These are phyloP conservation scores for Sylvilagus bachmani DNA, from an alignment of 2,113 vertebrate species.

Conservation along the genomic window DNA sequence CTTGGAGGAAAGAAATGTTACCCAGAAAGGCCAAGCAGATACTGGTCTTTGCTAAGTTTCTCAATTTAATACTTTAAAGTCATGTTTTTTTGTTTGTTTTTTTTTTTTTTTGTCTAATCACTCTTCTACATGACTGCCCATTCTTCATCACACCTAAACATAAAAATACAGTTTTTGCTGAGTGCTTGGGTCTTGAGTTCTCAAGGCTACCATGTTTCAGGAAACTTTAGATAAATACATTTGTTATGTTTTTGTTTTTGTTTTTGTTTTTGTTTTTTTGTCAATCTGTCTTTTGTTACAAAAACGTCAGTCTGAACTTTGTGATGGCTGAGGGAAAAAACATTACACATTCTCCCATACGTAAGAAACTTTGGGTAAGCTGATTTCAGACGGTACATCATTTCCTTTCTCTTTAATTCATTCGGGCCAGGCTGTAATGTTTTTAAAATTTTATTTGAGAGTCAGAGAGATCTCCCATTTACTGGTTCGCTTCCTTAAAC, in stretches of 20 bases:
- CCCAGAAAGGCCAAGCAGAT: background rate
- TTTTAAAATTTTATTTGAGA: background rate
- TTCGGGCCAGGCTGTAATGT: background rate
- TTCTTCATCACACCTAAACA: background rate
- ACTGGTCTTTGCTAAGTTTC: background rate
- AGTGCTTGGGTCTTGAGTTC: background rate
- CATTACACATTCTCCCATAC: background rate
- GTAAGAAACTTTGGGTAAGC: background rate
- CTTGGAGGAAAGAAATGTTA: background rate
- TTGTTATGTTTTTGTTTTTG: too few species aligned
- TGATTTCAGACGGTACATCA: background rate
- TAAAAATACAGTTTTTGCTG: background rate
- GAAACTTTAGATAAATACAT: background rate
- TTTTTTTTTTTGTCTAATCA: background rate
- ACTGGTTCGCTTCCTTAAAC: too few species aligned
- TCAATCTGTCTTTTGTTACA: background rate
- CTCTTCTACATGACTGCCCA: background rate
- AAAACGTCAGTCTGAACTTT: background rate
- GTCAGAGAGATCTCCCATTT: too few species aligned
- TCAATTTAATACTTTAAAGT: too few species aligned
- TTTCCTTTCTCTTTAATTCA: background rate
- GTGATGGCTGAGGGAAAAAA: background rate
- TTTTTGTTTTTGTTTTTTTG: too few species aligned
- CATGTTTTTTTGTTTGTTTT: too few species aligned
- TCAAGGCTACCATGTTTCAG: background rate